Base-by-base conservation (phyloP, 2,113 vertebrate genomes). In the Sterna hirundo region DNA sequence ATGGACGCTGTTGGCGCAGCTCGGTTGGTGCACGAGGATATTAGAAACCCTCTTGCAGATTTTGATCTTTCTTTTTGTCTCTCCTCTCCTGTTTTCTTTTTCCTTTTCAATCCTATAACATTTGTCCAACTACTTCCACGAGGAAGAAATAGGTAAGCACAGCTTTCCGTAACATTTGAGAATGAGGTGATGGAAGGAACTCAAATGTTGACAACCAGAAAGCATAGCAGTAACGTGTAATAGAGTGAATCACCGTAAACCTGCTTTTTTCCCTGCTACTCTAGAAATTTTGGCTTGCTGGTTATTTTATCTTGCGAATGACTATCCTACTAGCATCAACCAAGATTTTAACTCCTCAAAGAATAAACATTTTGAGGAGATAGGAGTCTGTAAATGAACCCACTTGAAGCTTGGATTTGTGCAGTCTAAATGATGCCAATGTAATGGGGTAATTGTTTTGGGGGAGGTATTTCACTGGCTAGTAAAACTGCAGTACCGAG, bases 131-230 rank as follows among this genome's bases (percentile, higher is more conserved):
- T 78, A 78, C 77, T 93, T 95, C 77, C 78, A 89, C 19, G 69
- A 93, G 78, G 76, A 94, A 96, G 95, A 88, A 96, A 88, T 25
- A 64, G 96, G 69, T 96, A 96, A 96, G 96, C 86, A 47, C 32
- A 52, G 49, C 92, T 93, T 92, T 93, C 79, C 6, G 0, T 84
- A 60, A 26, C 32, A 18, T 86, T 90, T 83, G 76, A 87, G 85
- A 76, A 38, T 36, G 42, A 81, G 72, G n/a, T 38, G 52, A 62
- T 36, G 75, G 83, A 88, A 92, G 58, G 69, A 79, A 61, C 90
- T 84, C 81, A 79, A 61, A 72, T 80, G 78, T 62, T 83, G 66
- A 25, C 46, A 58, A 27, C 40, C 49, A 83, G 72, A 77, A 69
- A 77, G 32, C 32, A 2, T 38, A 70, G 62, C 57, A 61, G 42